These are phyloP conservation scores for Otocyon megalotis DNA, from an alignment of 2,113 vertebrate genomes.

Conservation along the genomic window DNA sequence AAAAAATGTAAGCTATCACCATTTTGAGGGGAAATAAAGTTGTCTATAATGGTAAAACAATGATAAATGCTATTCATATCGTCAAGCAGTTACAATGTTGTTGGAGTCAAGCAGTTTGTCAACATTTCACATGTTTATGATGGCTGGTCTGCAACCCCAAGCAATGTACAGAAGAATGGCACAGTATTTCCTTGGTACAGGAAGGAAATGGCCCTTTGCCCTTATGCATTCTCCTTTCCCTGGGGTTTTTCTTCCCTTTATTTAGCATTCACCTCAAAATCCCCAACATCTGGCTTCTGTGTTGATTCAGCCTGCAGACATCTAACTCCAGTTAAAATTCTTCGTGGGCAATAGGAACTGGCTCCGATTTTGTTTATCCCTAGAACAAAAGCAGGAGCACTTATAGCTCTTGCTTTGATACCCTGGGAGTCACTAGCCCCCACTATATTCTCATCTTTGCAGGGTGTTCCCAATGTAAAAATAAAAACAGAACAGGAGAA, in stretches of 20 bases:
- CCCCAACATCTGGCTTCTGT: neutral
- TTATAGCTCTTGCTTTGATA: neutral
- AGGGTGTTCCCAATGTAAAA: neutral
- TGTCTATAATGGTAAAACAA: neutral
- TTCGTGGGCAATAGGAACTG: neutral
- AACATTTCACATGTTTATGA: neutral
- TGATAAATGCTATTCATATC: neutral
- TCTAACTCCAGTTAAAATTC: neutral
- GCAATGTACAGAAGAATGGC: too few relatives aligned
- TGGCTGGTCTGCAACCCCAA: neutral
- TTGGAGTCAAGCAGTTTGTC: neutral
- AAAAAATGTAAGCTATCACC: neutral
- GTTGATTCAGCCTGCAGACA: neutral
- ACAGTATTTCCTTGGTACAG: neutral
- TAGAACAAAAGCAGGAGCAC: neutral
- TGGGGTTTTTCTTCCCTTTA: neutral
- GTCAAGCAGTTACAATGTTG: neutral
- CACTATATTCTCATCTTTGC: neutral
- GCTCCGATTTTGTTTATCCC: neutral
- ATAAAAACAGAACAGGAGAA: slow-evolving; percentile 62
- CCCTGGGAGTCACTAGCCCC: neutral
- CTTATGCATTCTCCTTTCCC: neutral
- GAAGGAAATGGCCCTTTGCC: neutral
- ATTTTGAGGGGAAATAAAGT: neutral
- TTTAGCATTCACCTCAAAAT: slow-evolving; percentile 29